Base-by-base conservation (phyloP, 2,888 invertebrate genomes). In the Folsomia candida region DNA sequence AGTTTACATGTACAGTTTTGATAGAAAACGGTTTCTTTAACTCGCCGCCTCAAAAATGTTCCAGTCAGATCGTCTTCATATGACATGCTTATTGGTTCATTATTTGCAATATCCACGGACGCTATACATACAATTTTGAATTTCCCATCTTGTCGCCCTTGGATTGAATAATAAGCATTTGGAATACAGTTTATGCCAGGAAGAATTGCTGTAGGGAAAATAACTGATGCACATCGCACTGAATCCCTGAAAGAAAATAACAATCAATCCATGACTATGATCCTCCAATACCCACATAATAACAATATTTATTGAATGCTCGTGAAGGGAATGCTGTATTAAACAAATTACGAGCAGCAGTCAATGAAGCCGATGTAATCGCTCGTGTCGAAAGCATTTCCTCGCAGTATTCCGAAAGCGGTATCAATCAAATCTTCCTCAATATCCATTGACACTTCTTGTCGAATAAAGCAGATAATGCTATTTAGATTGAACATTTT, bases 1-100 rank as follows among this genome's bases (percentile, higher is more conserved):
- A 68, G 63, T 9, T 47, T 51, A 25, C 74, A 74, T 27, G 18
- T 54, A 28, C 74, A 74, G 6, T 67, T 57, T 28, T 63, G 68
- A 28, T 25, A 68, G 51, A 64, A 68, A 22, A 64, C 18, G 11
- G 59, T 29, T 51, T 59, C 28, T 14, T 68, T 71, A 3, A 68
- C 22, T 29, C 57, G 24, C 3, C 68, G 57, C 1, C 71, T 63
- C 18, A 71, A 20, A 51, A 64, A 68, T 24, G 71, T 68, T 26
- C 64, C 67, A 4, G 59, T 24, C 18, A 71, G 11, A 20, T 54
- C 64, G 11, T 68, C 60, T 25, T 68, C 64, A 22, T 29, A 71
- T 14, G 63, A 25, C 20, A 57, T 29, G 25, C 64, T 68, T 58
- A 71, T 63, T 25, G 29, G 37, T 11, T 57, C 27, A 20, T 63